Percentiles rank a stretch among this genome's conserved stretches.
Conservation (phyloP, 2,888 invertebrate species). For the Drosophila tanythrix region DNA sequence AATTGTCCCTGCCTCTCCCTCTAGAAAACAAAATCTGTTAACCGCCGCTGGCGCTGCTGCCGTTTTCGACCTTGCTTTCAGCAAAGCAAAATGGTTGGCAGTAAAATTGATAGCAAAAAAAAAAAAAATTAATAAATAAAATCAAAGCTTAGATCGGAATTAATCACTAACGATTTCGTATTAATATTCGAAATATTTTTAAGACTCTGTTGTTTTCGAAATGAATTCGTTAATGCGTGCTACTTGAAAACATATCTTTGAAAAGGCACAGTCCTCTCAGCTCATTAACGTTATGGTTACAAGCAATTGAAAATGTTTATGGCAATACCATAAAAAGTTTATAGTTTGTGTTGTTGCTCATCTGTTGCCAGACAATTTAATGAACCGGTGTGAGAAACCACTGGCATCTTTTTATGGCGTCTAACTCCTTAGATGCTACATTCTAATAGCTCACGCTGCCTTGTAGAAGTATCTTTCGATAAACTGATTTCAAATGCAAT, state of each 20-base stretch:
- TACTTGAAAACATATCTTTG: slow-evolving; percentile 36
- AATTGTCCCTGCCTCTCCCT: slow-evolving; percentile 44
- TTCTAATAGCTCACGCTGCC: slow-evolving; percentile 42
- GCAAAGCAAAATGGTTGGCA: slow-evolving; percentile 38
- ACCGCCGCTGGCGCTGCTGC: slow-evolving; percentile 35
- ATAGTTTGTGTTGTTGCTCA: slow-evolving; percentile 40
- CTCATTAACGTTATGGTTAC: slow-evolving; percentile 40
- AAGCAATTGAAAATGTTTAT: slow-evolving; percentile 37
- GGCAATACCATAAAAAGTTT: slow-evolving; percentile 54
- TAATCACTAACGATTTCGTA: slow-evolving; percentile 30
- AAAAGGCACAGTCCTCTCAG: slow-evolving; percentile 16
- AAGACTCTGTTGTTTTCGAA: background rate
- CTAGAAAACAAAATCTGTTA: slow-evolving; percentile 34
- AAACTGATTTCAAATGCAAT: slow-evolving; percentile 29
- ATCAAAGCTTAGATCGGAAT: slow-evolving; percentile 15
- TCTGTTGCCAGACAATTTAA: slow-evolving; percentile 39
- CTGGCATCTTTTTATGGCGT: slow-evolving; percentile 50
- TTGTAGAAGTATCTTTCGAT: slow-evolving; percentile 33
- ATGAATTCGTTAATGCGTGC: slow-evolving; percentile 17
- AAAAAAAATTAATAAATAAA: background rate
- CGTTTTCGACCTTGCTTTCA: slow-evolving; percentile 35
- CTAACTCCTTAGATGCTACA: slow-evolving; percentile 8
- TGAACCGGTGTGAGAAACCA: slow-evolving; percentile 56
- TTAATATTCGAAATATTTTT: slow-evolving; percentile 21
- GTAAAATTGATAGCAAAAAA: slow-evolving; percentile 7